Base-by-base conservation (phyloP, 2,888 invertebrate species). In the Synergus gifuensis region DNA sequence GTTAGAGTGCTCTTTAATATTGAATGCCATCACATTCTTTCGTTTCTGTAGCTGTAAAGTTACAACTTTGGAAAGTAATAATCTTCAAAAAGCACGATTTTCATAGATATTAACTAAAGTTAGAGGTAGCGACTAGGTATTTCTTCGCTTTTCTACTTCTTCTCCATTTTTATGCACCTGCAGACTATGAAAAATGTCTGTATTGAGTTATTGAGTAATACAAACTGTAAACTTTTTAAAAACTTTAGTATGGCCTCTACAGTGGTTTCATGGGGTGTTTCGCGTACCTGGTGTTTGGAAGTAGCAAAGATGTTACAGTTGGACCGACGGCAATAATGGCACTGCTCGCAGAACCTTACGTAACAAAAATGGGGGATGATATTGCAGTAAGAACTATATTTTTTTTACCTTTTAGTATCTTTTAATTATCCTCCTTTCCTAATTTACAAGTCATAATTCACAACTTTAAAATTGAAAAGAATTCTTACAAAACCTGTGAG, bases 241-340 rank as follows among this genome's bases (percentile, higher is more conserved):
- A 22, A 76, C 89, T 91, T 76, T 92, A 94, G 92, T 94, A 94
- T 92, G 94, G 94, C 49, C 88, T 94, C 18, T 94, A 94, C 90
- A 93, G 94, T 78, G 93, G 94, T 54, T 94, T 94, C 82, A 93
- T 94, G 93, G 94, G 94, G 3, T 93, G 94, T 83, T 93, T 94
- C 83, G 92, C 94, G 69, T 94, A 94, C 86, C 89, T 93, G 62
- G 82, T 94, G 63, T 93, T 94, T 78, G 94, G 94, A 11, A 93
- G 93, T 79, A 93, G 93, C 81, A 94, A 94, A 86, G 94, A 94
- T 63, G 91, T 93, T 16, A 93, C 93, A 0, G 92, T 93, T 5
- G 93, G 95, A 16, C 95, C 95, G 0, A 95, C 95, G 0, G 95
- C 95, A 46, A 94, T 95, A 85, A 94, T 95, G 93, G 94, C 94